Conservation (phyloP, 2,888 invertebrate genomes). For the Drosophila cognata region DNA sequence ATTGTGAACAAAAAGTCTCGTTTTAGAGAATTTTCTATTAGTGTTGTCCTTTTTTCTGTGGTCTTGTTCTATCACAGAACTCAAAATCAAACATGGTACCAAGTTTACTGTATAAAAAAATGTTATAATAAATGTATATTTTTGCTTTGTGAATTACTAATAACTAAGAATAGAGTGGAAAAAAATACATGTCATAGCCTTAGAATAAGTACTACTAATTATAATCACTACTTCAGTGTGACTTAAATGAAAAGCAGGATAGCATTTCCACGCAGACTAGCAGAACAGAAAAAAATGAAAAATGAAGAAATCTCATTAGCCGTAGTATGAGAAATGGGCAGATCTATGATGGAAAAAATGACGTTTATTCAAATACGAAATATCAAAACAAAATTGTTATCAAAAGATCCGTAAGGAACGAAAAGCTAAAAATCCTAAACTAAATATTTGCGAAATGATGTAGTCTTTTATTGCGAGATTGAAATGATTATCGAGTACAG, state of each 20-base stretch:
- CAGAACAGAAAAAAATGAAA: too few relatives aligned
- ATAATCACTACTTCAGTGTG: conserved; percentile 53
- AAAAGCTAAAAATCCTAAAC: conserved; percentile 16
- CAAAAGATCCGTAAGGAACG: conserved; percentile 14
- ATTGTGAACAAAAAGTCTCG: conserved; percentile 58
- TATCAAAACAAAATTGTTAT: conserved; percentile 52
- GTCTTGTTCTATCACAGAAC: conserved; percentile 31
- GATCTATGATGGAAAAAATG: neutral
- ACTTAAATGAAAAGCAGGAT: conserved; percentile 36
- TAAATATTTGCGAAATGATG: conserved; percentile 8
- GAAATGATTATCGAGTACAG: conserved; percentile 16
- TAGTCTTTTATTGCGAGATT: conserved; percentile 22
- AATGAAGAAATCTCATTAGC: conserved; percentile 13
- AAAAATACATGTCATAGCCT: conserved; percentile 73
- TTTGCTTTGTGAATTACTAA: conserved; percentile 40
- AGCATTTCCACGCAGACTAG: conserved; percentile 12
- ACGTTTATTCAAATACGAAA: conserved; percentile 25
- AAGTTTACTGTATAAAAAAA: conserved; percentile 40
- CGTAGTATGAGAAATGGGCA: conserved; percentile 11
- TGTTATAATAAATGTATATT: conserved; percentile 33
- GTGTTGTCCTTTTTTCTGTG: conserved; percentile 25
- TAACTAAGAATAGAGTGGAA: conserved; percentile 44
- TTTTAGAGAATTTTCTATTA: conserved; percentile 65
- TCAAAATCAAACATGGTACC: conserved; percentile 47
- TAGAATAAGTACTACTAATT: conserved; percentile 53